These are phyloP conservation scores for Aproaerema taeniolella DNA, from an alignment of 2,888 invertebrate species.

Conservation along the genomic window DNA sequence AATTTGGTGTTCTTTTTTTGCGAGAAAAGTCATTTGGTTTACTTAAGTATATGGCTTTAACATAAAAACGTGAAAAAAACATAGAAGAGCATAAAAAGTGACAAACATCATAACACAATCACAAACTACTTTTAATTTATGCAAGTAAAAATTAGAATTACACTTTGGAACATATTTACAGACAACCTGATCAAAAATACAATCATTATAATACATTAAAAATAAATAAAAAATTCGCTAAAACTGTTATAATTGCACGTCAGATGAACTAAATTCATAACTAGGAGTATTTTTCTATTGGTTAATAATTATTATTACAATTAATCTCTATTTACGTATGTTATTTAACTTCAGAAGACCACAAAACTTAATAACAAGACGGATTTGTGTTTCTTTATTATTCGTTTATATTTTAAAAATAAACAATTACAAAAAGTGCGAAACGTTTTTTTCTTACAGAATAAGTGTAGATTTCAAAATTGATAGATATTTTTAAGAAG, in stretches of 20 bases:
- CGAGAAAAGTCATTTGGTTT: slow-evolving; percentile 9
- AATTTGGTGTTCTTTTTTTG: slow-evolving; percentile 19
- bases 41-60: slow-evolving; percentile 1
- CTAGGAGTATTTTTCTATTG: slow-evolving; percentile 65
- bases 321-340: slow-evolving; percentile 73
- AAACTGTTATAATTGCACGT: slow-evolving; percentile 56
- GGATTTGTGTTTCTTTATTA: slow-evolving; percentile 55
- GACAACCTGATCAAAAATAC: slow-evolving; percentile 49
- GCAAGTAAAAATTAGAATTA: slow-evolving; percentile 43
- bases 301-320: slow-evolving; percentile 61
- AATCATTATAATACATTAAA: slow-evolving; percentile 41
- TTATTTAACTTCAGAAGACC: slow-evolving; percentile 60
- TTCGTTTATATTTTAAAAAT: slow-evolving; percentile 18
- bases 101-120: slow-evolving; percentile 31
- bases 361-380: slow-evolving; percentile 62
- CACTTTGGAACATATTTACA: slow-evolving; percentile 69
- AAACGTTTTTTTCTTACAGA: slow-evolving; percentile 25
- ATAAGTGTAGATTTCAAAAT: slow-evolving; percentile 25
- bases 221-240: slow-evolving; percentile 71
- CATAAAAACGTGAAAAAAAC: slow-evolving; percentile 36
- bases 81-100: slow-evolving; percentile 6
- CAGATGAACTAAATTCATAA: slow-evolving; percentile 58
- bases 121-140: slow-evolving; percentile 43
- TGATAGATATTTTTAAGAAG: slow-evolving; percentile 49
- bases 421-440: slow-evolving; percentile 15